Evolutionary conservation across 1,140 invertebrate species (phyloP), one percentile per base, ranked within the genome.

Genomic region (Scaptomyza hsui): DNA sequence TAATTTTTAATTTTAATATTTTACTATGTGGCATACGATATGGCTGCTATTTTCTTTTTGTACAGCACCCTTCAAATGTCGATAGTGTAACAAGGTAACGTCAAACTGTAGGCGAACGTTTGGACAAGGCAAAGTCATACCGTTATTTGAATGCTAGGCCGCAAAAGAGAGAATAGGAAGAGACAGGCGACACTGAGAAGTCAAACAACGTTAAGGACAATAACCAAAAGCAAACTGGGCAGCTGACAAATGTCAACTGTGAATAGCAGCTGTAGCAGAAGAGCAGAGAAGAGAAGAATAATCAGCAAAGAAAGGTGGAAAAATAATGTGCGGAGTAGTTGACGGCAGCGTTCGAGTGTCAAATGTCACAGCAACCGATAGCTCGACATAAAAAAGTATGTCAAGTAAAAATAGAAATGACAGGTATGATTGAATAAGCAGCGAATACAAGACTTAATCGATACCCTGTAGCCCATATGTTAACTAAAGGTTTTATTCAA

Each of bases 241-340:
- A 59, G 6, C 59, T 57, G 35, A 12, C 48, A 75, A 82, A 83
- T 83, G 75, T 82, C 80, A 85, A 82, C 75, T 73, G 69, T 72
- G 75, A 59, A 59, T 41, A 63, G 41, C 51, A 44, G 29, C 10
- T 4, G 19, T 21, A 26, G 29, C 32, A 39, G n/a, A n/a, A n/a
- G n/a, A n/a, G n/a, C n/a, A n/a, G n/a, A n/a, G n/a, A n/a, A n/a
- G n/a, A n/a, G n/a, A n/a, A 26, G n/a, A 13, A 2, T 6, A 5
- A 53, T 15, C 24, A 18, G 15, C 15, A 51, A n/a, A 4, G 15
- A 1, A 4, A 29, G 45, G n/a, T 4, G 10, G 7, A 24, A 2
- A 7, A 13, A n/a, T 5, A 48, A 29, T 1, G 24, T 3, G 24
- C 1, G 2, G 7, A 3, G 4, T 29, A 29, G 4, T 29, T 9